Evolutionary conservation across 2,113 vertebrate genomes (phyloP), one percentile per base, ranked within the genome.

Genomic region (Lipotes vexillifer): DNA sequence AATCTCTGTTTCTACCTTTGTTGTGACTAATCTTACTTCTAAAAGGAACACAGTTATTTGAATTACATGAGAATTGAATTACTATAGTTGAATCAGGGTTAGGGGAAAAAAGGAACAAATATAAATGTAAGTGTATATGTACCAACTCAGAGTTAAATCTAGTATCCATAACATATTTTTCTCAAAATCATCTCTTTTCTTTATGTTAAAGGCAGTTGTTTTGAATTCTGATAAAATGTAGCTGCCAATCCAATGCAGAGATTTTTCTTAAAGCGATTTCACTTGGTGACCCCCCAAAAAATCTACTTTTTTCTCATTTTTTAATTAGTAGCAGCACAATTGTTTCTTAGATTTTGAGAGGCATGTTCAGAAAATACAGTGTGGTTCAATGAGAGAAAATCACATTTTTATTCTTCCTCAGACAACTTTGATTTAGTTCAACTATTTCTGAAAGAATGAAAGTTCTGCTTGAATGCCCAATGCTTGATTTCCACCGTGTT

Each of bases 371-470:
- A 88, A 23, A 86, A 29, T 80, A 25, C 25, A 75, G 27, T 71
- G 1, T 25, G 36, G 8, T 36, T 46, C n/a, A 78, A 5, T 41
- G 41, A 83, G 6, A 38, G 36, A 68, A 44, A 84, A 38, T 44
- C 23, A 75, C n/a, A 81, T 33, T 91, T 86, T 68, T 90, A 63
- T 85, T 94, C 59, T 84, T 95, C 80, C 31, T 66, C 9, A 5
- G 88, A 38, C 93, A 87, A 95, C 8, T 80, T 63, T 59, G 78
- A 92, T 88, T 74, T 93, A 90, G 18, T 92, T 92, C 41, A 89
- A 72, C 46, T 89, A 44, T 65, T 95, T 93, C 57, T 77, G 17
- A 94, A 90, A 49, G 59, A 93, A 93, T 66, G 17, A 61, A 96
- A 93, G 25, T 72, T 31, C 21, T 0, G 0, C 74, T 89, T 92